These are phyloP conservation scores for Thalassaphorura encarpata DNA, from an alignment of 1,140 invertebrate genomes.

Conservation along the genomic window DNA sequence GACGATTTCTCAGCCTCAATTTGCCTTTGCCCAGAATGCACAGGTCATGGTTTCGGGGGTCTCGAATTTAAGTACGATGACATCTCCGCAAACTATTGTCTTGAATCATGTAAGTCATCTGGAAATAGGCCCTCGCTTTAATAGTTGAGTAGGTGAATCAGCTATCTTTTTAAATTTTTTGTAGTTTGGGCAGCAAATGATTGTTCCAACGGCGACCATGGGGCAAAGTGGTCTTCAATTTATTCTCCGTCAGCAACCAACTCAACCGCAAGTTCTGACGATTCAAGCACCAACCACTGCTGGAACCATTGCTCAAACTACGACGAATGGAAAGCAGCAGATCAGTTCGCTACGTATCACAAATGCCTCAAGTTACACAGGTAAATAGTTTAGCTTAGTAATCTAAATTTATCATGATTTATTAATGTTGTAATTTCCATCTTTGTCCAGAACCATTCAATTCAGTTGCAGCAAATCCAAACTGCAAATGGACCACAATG, in stretches of 20 bases:
- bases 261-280: constrained; percentile 29
- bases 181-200: constrained; percentile 30
- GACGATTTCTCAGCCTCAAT: constrained; percentile 1
- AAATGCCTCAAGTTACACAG: constrained; percentile 30
- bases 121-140: neutral
- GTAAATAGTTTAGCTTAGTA: neutral
- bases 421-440: neutral
- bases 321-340: constrained; percentile 21
- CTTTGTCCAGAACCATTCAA: constrained; percentile 11
- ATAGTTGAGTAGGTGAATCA: neutral
- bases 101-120: constrained; percentile 27
- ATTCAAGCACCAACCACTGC: constrained; percentile 27
- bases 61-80: constrained; percentile 7
- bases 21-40: constrained; percentile 11
- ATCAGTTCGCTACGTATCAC: constrained; percentile 29
- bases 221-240: constrained; percentile 27
- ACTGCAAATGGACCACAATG: constrained; percentile 26
- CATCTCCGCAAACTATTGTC: constrained; percentile 25
- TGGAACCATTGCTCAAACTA: constrained; percentile 2
- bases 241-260: constrained; percentile 29
- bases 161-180: neutral
- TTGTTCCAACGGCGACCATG: constrained; percentile 23
- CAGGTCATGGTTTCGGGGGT: constrained; percentile 27
- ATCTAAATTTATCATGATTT: neutral
- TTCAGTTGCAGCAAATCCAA: constrained; percentile 29